Base-by-base conservation (phyloP, 2,113 vertebrate genomes). In the Paramisgurnus dabryanus region DNA sequence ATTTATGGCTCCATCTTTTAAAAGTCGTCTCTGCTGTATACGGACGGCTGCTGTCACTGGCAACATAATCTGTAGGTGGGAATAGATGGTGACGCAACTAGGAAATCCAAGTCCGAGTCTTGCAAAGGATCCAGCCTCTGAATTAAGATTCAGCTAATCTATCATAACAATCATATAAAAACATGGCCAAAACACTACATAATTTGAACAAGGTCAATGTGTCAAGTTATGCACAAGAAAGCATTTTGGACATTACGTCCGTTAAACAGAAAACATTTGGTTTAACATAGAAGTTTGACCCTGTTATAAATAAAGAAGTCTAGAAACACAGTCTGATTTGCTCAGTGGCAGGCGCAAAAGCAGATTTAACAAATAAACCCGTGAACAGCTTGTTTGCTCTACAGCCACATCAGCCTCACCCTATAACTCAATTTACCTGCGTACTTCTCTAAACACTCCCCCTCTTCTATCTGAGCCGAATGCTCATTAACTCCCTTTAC, bases 401-500 rank as follows among this genome's bases (percentile, higher is more conserved):
- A 74, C 63, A 40, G 47, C 18, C 82, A 76, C 78, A 82, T 74
- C 80, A 68, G 71, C 53, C 74, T 73, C 72, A 72, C 60, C 34
- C 49, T 76, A 70, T 49, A 65, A 71, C 53, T 74, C 60, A 57
- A 85, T 79, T 83, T 76, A 85, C 67, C 79, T 63, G 47, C 73
- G 74, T 45, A 69, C 39, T 67, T 72, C 5, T 18, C 68, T 8
- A 63, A 84, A 67, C 81, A 78, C 75, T 86, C 86, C 84, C 78
- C 79, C 87, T 88, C 87, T 87, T 7, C 73, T 58, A 60, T 75
- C 80, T 63, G 67, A 50, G 45, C 41, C 40, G 78, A 65, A 49
- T 61, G 80, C 76, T 70, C 65, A 84, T 69, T 73, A 84, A 85
- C 87, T 90, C 82, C 82, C 74, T 80, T 83, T 83, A 85, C 77